Percentiles rank a stretch among this genome's conserved stretches.
Conservation (phyloP, 2,888 invertebrate species). For the Drosophila percnosoma region DNA sequence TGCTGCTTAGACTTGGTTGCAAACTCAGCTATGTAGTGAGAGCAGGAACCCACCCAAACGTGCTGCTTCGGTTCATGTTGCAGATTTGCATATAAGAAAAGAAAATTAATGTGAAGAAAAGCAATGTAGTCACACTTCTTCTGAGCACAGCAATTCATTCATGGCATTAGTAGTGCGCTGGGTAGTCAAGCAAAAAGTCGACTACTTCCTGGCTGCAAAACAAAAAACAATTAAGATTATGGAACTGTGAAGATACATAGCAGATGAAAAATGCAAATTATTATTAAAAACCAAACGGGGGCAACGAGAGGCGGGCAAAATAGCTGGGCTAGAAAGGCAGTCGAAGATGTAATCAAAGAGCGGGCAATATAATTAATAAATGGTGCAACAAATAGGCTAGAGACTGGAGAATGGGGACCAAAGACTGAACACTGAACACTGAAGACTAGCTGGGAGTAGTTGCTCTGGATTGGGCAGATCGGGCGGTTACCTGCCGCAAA, state of each 20-base stretch:
- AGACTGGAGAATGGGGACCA: constrained; percentile 2
- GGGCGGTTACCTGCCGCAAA: constrained; percentile 63
- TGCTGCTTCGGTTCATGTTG: neutral
- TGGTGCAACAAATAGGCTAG: constrained; percentile 52
- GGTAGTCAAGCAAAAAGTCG: constrained; percentile 50
- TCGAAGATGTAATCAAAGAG: constrained; percentile 18
- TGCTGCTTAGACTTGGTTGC: constrained; percentile 12
- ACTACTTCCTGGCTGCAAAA: constrained; percentile 38
- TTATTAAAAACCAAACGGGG: constrained; percentile 30
- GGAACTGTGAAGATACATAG: constrained; percentile 40
- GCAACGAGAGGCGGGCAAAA: constrained; percentile 5
- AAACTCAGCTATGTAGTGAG: constrained; percentile 31
- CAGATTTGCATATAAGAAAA: neutral
- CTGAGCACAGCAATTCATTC: constrained; percentile 19
- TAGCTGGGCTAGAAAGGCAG: constrained; percentile 49
- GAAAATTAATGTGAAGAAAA: neutral
- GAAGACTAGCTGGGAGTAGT: constrained; percentile 3
- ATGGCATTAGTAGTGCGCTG: constrained; percentile 10
- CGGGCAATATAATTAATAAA: constrained; percentile 71
- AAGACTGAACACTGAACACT: neutral
- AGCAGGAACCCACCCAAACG: neutral
- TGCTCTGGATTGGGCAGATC: constrained; percentile 12
- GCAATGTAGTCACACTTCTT: constrained; percentile 20
- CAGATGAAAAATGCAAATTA: constrained; percentile 76
- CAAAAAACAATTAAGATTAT: constrained; percentile 22